Evolutionary conservation across 1,140 invertebrate genomes (phyloP).

Genomic region (Drosophila sulfurigaster): DNA sequence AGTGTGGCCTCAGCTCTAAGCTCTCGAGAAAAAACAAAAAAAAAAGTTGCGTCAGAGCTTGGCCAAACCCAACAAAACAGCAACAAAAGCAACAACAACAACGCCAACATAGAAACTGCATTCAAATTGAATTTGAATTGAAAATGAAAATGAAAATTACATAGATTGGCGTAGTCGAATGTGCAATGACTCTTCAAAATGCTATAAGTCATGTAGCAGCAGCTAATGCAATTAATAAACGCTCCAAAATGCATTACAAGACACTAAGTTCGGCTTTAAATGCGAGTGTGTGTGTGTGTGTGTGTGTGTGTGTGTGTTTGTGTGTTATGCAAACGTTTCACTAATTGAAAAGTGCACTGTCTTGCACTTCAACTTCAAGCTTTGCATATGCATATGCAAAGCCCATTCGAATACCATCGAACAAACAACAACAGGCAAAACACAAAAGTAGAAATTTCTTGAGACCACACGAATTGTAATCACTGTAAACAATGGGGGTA

Average conservation of each 20-base stretch:
- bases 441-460: constrained; percentile 56
- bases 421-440: constrained; percentile 52
- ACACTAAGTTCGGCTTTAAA: constrained; percentile 48
- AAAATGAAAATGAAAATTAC: constrained; percentile 52
- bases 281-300: constrained; percentile 1
- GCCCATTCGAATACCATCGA: constrained; percentile 59
- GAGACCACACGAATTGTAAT: constrained; percentile 40
- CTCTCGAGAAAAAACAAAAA: neutral
- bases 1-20: constrained; percentile 20
- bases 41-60: constrained; percentile 28
- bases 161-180: constrained; percentile 64
- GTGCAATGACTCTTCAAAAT: constrained; percentile 78
- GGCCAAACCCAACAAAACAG: constrained; percentile 15
- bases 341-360: constrained; percentile 58
- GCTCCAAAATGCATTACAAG: constrained; percentile 61
- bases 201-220: constrained; percentile 60
- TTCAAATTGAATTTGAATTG: constrained; percentile 76
- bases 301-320: constrained; percentile 7
- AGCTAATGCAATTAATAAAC: constrained; percentile 71
- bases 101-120: constrained; percentile 75
- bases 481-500: constrained; percentile 29
- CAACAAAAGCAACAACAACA: constrained; percentile 5
- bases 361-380: constrained; percentile 54
- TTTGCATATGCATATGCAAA: constrained; percentile 28
- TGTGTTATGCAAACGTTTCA: constrained; percentile 68